These are phyloP conservation scores for Tachypleus tridentatus DNA, from an alignment of 1,140 invertebrate species.

Conservation along the genomic window DNA sequence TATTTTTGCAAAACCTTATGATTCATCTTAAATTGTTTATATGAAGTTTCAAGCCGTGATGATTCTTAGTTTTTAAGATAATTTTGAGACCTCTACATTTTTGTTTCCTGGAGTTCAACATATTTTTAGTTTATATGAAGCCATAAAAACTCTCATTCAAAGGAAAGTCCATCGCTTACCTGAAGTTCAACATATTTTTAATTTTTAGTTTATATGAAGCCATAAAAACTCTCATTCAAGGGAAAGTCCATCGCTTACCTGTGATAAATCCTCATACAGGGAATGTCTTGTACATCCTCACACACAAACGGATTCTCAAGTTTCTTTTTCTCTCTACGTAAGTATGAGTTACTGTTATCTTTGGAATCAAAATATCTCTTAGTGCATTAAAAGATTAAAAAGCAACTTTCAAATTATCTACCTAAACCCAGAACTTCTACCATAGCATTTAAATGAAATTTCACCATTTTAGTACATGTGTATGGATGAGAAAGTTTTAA, in stretches of 20 bases:
- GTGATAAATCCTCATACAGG: conserved; percentile 92
- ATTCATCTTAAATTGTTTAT: too few species aligned
- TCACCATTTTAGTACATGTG: too few species aligned
- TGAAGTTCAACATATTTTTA: conserved; percentile 29
- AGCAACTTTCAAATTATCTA: too few species aligned
- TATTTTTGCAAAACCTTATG: too few species aligned
- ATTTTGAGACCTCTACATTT: too few species aligned
- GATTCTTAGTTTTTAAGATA: too few species aligned
- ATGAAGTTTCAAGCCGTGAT: too few species aligned
- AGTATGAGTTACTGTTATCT: conserved; percentile 40
- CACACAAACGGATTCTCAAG: conserved; percentile 94
- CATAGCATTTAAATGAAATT: too few species aligned
- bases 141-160: conserved; percentile 78
- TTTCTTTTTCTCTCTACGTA: conserved; percentile 96
- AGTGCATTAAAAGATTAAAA: too few species aligned
- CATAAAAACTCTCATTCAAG: conserved; percentile 78
- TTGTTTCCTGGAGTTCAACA: conserved; percentile 49
- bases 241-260: conserved; percentile 91
- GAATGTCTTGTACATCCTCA: conserved; percentile 96
- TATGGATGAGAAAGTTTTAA: too few species aligned
- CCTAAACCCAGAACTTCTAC: too few species aligned
- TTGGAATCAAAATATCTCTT: too few species aligned
- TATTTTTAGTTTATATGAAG: conserved; percentile 58
- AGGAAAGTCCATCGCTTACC: conserved; percentile 94
- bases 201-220: conserved; percentile 63